Evolutionary conservation across 2,113 vertebrate species (phyloP).

Genomic region (Epinephelus moara): DNA sequence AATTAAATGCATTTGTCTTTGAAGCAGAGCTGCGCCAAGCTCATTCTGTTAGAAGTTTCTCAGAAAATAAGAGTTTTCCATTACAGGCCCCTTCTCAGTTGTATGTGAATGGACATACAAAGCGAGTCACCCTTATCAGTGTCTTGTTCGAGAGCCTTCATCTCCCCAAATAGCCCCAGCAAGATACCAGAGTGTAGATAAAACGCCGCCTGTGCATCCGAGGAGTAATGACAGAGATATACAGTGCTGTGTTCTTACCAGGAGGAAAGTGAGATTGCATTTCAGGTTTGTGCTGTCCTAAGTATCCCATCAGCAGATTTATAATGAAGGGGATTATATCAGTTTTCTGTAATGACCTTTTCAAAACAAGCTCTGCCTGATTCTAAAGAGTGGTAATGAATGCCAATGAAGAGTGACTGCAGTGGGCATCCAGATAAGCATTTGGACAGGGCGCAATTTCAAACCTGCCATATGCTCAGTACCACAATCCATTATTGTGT

Average conservation of each 20-base stretch:
- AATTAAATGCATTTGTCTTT: constrained; percentile 40
- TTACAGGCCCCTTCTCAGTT: constrained; percentile 12
- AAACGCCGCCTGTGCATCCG: constrained; percentile 3
- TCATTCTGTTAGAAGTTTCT: constrained; percentile 41
- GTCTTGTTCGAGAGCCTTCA: constrained; percentile 43
- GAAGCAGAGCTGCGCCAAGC: background rate
- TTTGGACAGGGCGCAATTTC: constrained; percentile 19
- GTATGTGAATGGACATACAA: constrained; percentile 36
- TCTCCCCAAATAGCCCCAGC: constrained; percentile 54
- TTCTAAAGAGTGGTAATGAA: constrained; percentile 57
- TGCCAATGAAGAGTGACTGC: constrained; percentile 38
- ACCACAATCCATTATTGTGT: constrained; percentile 31
- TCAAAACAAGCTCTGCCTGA: constrained; percentile 41
- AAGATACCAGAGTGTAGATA: constrained; percentile 53
- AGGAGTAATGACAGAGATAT: constrained; percentile 53
- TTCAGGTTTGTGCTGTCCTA: constrained; percentile 31
- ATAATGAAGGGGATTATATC: constrained; percentile 56
- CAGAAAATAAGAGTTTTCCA: constrained; percentile 30
- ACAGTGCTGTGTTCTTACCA: constrained; percentile 29
- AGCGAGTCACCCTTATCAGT: constrained; percentile 60
- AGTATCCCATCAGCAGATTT: constrained; percentile 64
- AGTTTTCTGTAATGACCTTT: constrained; percentile 67
- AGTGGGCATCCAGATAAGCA: constrained; percentile 26
- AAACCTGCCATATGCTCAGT: constrained; percentile 38
- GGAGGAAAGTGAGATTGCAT: constrained; percentile 39